Conservation (phyloP, 2,888 invertebrate genomes). For the Tubiluchus corallicola region DNA sequence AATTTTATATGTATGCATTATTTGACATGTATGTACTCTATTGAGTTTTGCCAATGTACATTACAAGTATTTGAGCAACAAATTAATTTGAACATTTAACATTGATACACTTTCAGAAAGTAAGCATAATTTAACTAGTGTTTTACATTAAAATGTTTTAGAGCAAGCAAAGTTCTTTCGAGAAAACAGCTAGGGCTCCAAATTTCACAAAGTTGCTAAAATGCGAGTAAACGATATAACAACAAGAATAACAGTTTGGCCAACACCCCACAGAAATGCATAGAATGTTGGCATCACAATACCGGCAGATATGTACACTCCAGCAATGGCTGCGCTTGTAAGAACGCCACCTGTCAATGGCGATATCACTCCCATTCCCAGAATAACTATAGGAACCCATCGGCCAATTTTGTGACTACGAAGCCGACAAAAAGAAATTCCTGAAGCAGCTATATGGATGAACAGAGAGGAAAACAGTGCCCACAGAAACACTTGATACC, state of each 20-base stretch:
- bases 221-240: slow-evolving; percentile 82
- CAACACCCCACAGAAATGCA: slow-evolving; percentile 83
- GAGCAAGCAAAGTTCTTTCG: no score
- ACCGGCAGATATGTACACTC: slow-evolving; percentile 74
- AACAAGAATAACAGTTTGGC: slow-evolving; percentile 71
- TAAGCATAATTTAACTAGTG: no score
- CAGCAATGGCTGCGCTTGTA: slow-evolving; percentile 78
- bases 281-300: slow-evolving; percentile 74
- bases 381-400: slow-evolving; percentile 68
- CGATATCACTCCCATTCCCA: slow-evolving; percentile 71
- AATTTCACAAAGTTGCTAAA: slow-evolving; percentile 66
- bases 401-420: slow-evolving; percentile 82
- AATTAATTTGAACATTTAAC: no score
- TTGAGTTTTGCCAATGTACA: no score
- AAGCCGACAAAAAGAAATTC: slow-evolving; percentile 73
- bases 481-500: slow-evolving; percentile 93
- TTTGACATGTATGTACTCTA: no score
- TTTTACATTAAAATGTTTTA: no score
- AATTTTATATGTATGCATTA: no score
- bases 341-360: slow-evolving; percentile 45
- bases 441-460: slow-evolving; percentile 67
- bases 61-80: no score
- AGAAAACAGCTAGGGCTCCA: no score
- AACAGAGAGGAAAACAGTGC: slow-evolving; percentile 80
- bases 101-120: no score